Conservation (phyloP, 2,888 invertebrate species). For the Pimpla rufipes region DNA sequence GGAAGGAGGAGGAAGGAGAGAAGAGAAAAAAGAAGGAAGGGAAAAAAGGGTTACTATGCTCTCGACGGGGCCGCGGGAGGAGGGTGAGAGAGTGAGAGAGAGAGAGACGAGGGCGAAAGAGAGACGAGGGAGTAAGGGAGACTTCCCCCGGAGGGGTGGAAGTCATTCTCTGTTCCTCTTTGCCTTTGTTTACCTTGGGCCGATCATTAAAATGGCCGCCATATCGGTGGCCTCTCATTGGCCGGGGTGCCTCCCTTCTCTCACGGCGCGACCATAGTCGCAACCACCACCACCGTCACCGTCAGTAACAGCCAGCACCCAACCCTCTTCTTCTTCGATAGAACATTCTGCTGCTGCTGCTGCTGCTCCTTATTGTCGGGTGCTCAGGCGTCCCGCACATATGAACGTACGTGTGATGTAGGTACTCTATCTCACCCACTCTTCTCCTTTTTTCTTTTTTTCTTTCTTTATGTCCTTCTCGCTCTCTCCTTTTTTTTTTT, state of each 20-base stretch:
- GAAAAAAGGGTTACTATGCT: constrained; percentile 59
- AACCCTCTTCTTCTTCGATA: constrained; percentile 54
- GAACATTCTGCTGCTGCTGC: constrained; percentile 44
- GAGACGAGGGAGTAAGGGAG: constrained; percentile 7
- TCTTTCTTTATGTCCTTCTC: no score
- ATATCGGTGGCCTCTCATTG: constrained; percentile 83
- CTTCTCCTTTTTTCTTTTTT: constrained; percentile 24
- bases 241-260: constrained; percentile 78
- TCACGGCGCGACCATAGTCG: constrained; percentile 33
- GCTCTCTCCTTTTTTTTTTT: constrained; percentile 33
- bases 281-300: constrained; percentile 55
- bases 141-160: constrained; percentile 75
- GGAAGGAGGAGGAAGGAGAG: constrained; percentile 54
- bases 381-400: constrained; percentile 53
- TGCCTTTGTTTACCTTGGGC: constrained; percentile 84
- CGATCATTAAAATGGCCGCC: constrained; percentile 86
- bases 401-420: constrained; percentile 64
- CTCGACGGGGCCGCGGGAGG: constrained; percentile 27
- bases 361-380: constrained; percentile 64
- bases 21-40: constrained; percentile 65
- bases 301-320: constrained; percentile 42
- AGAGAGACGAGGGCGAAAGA: constrained; percentile 49
- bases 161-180: constrained; percentile 82
- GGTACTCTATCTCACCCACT: constrained; percentile 48
- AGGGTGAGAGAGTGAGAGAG: constrained; percentile 54